Base-by-base conservation (phyloP, 2,797 vertebrate genomes). In the Xenentodon cancila region DNA sequence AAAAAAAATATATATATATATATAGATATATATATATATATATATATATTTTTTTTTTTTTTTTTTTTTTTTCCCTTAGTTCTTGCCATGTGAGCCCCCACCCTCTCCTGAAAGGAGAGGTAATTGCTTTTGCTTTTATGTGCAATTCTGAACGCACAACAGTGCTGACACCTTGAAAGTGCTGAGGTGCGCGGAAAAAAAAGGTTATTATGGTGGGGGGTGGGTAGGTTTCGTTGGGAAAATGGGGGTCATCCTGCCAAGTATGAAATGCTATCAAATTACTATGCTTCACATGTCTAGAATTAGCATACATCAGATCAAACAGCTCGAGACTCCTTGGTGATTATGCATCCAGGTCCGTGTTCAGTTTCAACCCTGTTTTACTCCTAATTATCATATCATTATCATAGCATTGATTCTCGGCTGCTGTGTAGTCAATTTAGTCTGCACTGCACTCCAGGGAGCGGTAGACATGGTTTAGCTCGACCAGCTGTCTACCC, bases 251-350 rank as follows among this genome's bases (percentile, higher is more conserved):
- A 74, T 55, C 53, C 45, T 5, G 11, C 15, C 22, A 45, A 82
- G 88, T 82, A 77, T 76, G 69, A 85, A 84, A 84, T 70, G 56
- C 71, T 75, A 76, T 79, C 57, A 76, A 81, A 91, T 91, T 89
- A 87, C 71, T 86, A 87, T 89, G 73, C 82, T 57, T 89, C 86
- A 85, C 84, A 87, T 84, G 83, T 79, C 62, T 65, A 2, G 11
- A 74, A 90, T 90, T 91, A 89, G 80, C 87, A 91, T 91, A 88
- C 63, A 91, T 87, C 86, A 87, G 84, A 87, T 88, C 77, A 84
- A 88, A 89, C 77, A 71, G 76, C 71, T 77, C 8, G 55, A 71
- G 78, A 88, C 77, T 82, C 68, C 80, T 79, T 53, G 48, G 78
- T 75, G 65, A 81, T 88, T 88, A 81, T 78, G 81, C 74, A 73